A percentile compares a stretch with the other conserved stretches of the same genome.
Conservation (phyloP, 2,113 vertebrate species). For the Asarcornis scutulata region DNA sequence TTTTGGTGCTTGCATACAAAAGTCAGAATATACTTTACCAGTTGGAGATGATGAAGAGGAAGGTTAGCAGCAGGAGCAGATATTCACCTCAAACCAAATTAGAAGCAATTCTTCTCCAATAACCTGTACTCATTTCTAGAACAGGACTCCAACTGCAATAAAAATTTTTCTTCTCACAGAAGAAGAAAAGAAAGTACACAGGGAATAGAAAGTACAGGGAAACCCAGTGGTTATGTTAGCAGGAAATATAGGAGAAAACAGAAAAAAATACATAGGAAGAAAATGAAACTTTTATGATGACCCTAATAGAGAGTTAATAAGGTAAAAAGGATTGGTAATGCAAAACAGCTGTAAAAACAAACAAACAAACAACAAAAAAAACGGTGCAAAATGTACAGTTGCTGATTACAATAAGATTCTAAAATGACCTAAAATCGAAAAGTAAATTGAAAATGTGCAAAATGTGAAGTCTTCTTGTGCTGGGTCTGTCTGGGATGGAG, state of each 20-base stretch:
- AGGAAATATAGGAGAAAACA: background rate
- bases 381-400: fast-evolving
- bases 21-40: background rate
- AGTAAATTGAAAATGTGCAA: background rate
- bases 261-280: background rate
- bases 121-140: background rate
- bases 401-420: background rate
- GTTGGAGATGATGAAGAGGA: background rate
- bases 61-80: background rate
- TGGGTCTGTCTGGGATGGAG: too few relatives aligned
- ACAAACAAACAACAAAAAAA: background rate
- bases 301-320: background rate
- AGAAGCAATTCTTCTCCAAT: background rate
- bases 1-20: background rate
- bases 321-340: background rate
- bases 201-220: background rate
- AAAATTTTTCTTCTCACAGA: background rate
- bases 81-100: background rate
- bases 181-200: background rate
- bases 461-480: background rate
- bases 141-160: background rate
- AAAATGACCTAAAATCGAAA: background rate
- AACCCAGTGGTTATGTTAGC: background rate
- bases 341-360: background rate
- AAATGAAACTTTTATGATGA: background rate